Percentiles rank a stretch among this genome's conserved stretches.
phyloP scores from a whole-genome alignment of 2,888 invertebrate species.

The Dastarcus helophoroides region DNA sequence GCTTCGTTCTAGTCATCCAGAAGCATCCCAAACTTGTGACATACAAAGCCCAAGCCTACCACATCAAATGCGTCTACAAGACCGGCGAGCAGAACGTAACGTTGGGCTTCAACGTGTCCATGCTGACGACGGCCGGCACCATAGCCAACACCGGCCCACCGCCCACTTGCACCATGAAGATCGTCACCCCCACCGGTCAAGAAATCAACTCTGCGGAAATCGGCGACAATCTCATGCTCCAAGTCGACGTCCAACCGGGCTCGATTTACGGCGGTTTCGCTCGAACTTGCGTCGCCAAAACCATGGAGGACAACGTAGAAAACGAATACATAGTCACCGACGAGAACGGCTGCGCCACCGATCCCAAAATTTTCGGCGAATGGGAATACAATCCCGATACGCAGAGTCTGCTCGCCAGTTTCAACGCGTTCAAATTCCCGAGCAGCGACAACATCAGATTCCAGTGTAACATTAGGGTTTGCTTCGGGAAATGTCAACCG shows the following conservation, averaged over 20 bases:
- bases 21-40: conserved; percentile 93
- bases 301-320: conserved; percentile 76
- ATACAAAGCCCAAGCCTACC: conserved; percentile 89
- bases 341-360: conserved; percentile 87
- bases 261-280: conserved; percentile 90
- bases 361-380: conserved; percentile 84
- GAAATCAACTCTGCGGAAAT: conserved; percentile 87
- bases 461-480: conserved; percentile 91
- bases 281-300: conserved; percentile 85
- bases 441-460: conserved; percentile 88
- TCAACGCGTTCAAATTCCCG: conserved; percentile 92
- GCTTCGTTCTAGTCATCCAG: conserved; percentile 88
- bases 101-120: conserved; percentile 87
- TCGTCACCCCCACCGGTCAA: conserved; percentile 75
- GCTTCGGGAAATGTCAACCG: conserved; percentile 91
- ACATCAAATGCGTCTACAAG: conserved; percentile 90
- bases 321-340: conserved; percentile 89
- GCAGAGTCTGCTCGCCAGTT: conserved; percentile 74
- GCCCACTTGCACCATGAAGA: conserved; percentile 84
- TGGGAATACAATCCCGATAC: conserved; percentile 84
- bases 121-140: conserved; percentile 89
- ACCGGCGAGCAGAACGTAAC: conserved; percentile 89
- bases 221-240: conserved; percentile 73
- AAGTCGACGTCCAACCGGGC: conserved; percentile 36
- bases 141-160: conserved; percentile 93